Percentiles rank a stretch among this genome's conserved stretches.
These are phyloP conservation scores for Amia ocellicauda DNA, from an alignment of 2,113 vertebrate genomes.

Conservation along the genomic window DNA sequence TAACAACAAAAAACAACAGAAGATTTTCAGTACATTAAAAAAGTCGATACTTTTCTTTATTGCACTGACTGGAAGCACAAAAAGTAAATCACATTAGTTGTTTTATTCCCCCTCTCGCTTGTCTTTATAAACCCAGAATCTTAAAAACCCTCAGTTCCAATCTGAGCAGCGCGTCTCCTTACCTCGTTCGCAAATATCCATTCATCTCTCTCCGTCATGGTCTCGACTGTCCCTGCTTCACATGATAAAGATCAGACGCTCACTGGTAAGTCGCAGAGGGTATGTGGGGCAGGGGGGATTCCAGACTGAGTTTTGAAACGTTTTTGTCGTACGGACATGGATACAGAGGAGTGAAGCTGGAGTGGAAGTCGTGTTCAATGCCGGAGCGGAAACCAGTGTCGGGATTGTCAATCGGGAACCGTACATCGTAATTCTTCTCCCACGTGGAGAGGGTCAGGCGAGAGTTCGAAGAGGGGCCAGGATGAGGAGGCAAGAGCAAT, in stretches of 20 bases:
- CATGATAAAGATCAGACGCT: neutral
- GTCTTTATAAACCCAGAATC: conserved; percentile 22
- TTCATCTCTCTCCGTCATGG: conserved; percentile 5
- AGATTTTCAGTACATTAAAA: neutral
- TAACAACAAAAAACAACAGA: too few relatives aligned
- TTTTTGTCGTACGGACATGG: too few relatives aligned
- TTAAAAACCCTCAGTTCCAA: conserved; percentile 18
- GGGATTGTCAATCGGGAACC: too few relatives aligned
- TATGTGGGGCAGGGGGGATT: neutral
- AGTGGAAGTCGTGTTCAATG: too few relatives aligned
- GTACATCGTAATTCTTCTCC: too few relatives aligned
- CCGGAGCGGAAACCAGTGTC: too few relatives aligned
- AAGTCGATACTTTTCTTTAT: conserved; percentile 11
- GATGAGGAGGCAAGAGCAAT: too few relatives aligned
- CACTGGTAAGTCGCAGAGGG: neutral
- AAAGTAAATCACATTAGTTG: neutral
- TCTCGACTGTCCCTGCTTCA: neutral
- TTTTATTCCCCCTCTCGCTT: conserved; percentile 11
- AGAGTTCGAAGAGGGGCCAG: too few relatives aligned
- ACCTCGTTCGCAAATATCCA: conserved; percentile 26
- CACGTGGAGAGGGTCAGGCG: too few relatives aligned
- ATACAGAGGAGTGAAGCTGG: too few relatives aligned
- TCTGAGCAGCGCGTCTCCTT: conserved; percentile 4
- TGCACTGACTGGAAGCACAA: conserved; percentile 4
- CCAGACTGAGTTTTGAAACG: too few relatives aligned